A percentile compares a stretch with the other conserved stretches of the same genome.
Evolutionary conservation across 2,113 vertebrate genomes (phyloP).

Genomic region (Dolichotis patagonum): DNA sequence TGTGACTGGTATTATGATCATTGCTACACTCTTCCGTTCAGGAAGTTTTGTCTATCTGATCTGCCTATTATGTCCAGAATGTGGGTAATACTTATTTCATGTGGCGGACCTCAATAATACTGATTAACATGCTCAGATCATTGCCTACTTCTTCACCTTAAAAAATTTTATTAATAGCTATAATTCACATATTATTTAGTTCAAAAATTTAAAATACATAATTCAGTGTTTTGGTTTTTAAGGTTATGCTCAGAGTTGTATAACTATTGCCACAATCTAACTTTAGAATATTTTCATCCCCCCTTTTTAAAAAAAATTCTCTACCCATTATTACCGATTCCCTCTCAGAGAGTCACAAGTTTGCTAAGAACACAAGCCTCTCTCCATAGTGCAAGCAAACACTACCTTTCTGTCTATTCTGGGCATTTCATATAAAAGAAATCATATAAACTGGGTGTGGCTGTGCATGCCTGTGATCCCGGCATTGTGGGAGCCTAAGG

Average conservation of each 20-base stretch:
- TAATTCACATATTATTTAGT: neutral
- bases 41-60: slow-evolving; percentile 18
- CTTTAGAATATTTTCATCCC: neutral
- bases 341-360: too few relatives aligned
- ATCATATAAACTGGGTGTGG: neutral
- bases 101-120: neutral
- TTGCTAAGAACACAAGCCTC: too few relatives aligned
- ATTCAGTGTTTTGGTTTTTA: neutral
- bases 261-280: neutral
- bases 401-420: neutral
- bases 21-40: neutral
- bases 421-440: neutral
- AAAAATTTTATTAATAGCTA: neutral
- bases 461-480: neutral
- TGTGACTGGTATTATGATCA: neutral
- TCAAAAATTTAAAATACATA: neutral
- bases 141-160: neutral
- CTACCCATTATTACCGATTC: too few relatives aligned
- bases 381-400: neutral
- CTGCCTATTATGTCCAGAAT: neutral
- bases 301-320: neutral
- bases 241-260: neutral
- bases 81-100: neutral
- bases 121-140: neutral
- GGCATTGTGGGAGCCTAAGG: neutral